Base-by-base conservation (phyloP, 1,140 invertebrate species). In the Sminthurinus signatus region DNA sequence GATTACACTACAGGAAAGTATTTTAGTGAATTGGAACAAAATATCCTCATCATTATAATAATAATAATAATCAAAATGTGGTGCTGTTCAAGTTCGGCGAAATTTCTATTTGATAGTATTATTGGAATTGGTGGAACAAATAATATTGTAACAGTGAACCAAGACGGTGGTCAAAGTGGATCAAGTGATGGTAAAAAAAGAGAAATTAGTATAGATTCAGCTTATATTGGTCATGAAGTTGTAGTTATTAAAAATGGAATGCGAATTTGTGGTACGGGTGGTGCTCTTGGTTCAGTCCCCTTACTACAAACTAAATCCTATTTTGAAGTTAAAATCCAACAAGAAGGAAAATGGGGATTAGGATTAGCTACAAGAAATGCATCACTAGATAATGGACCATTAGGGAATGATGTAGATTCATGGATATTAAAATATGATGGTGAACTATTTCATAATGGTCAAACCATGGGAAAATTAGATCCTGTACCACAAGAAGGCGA, bases 291-390 rank as follows among this genome's bases (percentile, higher is more conserved):
- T 10, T 96, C 89, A 77, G 91, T 92, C 27, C 95, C 96, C 0
- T 76, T 95, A 54, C 88, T 91, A 15, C 96, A 99, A 77, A 96
- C 95, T 71, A 99, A 99, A 81, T 90, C 94, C 17, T 99, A 98
- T 78, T 99, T 98, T 81, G 96, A 99, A 84, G 88, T 97, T 2
- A 98, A 98, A 81, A 79, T 99, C 63, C 95, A 98, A 77, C 94
- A 98, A 75, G 86, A 88, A 72, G 95, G 94, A 75, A 83, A 62
- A 31, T 99, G 96, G 96, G 93, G 90, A 12, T 82, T 98, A 29
- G 96, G 96, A 8, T 76, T 99, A 64, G 93, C 91, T 21, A 93
- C 91, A 2, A 82, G 86, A 73, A 87, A 88, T 70, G 85, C 89
- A 48, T 86, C 97, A 79, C 79, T 98, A 10, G 91, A 93, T 31